Evolutionary conservation across 2,797 vertebrate species (phyloP).

Genomic region (Gouania willdenowi): DNA sequence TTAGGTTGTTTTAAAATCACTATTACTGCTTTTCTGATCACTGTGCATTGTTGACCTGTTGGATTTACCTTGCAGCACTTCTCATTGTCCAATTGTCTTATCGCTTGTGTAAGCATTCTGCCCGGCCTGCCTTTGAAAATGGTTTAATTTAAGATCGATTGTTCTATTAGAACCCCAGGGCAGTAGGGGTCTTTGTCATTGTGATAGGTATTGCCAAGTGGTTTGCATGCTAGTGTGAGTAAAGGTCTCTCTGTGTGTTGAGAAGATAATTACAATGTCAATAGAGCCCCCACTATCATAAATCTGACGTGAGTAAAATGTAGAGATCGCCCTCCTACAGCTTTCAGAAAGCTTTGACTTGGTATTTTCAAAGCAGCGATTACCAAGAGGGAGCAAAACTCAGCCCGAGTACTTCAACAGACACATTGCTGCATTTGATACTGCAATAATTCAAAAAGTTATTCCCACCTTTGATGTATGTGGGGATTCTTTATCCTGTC

Average conservation of each 20-base stretch:
- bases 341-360: background rate
- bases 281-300: conserved; percentile 17
- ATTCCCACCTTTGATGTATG: conserved; percentile 29
- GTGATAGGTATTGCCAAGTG: conserved; percentile 14
- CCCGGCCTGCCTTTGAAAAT: conserved; percentile 21
- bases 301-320: conserved; percentile 21
- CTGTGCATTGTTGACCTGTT: conserved; percentile 1
- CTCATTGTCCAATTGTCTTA: conserved; percentile 1
- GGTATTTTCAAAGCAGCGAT: conserved; percentile 4
- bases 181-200: conserved; percentile 16
- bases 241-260: conserved; percentile 2
- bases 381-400: background rate
- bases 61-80: conserved; percentile 18
- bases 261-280: conserved; percentile 45
- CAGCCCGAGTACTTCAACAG: background rate
- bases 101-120: conserved; percentile 28
- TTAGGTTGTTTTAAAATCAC: background rate
- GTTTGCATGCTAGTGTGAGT: conserved; percentile 30
- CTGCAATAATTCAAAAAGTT: conserved; percentile 4
- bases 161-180: conserved; percentile 17
- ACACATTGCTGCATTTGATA: conserved; percentile 1
- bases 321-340: conserved; percentile 16
- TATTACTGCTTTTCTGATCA: background rate
- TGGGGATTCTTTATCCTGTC: conserved; percentile 34
- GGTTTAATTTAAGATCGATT: conserved; percentile 26